These are phyloP conservation scores for Chymomyza caudatula DNA, from an alignment of 2,888 invertebrate species.

Conservation along the genomic window DNA sequence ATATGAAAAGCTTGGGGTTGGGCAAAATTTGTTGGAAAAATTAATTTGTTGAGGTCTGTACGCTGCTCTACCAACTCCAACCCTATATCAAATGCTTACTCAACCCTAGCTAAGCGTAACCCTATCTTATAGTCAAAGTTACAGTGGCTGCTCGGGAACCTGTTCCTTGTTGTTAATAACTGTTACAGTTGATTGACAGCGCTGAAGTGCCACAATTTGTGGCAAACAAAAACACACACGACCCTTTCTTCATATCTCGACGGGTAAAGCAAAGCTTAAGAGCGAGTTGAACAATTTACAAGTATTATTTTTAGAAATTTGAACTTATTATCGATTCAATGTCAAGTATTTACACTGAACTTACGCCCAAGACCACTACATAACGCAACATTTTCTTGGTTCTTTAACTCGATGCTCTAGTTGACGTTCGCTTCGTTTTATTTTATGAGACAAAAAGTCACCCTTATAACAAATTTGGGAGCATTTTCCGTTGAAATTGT, in stretches of 20 bases:
- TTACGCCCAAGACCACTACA: too few relatives aligned
- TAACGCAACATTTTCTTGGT: not conserved
- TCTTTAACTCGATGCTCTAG: constrained; percentile 2
- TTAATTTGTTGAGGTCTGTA: not conserved
- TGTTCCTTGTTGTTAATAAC: not conserved
- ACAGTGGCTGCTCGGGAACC: too few relatives aligned
- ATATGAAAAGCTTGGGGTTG: not conserved
- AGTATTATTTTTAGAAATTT: constrained; percentile 46
- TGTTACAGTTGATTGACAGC: too few relatives aligned
- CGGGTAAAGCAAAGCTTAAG: constrained; percentile 1
- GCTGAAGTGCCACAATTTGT: not conserved
- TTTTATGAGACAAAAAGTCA: constrained; percentile 33
- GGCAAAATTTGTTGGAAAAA: not conserved
- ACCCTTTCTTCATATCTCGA: not conserved
- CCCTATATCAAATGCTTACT: not conserved
- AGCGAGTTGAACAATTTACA: constrained; percentile 20
- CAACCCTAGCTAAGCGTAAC: constrained; percentile 15
- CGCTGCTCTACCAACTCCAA: not conserved
- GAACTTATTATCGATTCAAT: constrained; percentile 66
- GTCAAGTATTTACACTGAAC: constrained; percentile 61
- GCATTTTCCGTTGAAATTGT: constrained; percentile 28
- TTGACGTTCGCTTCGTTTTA: constrained; percentile 14
- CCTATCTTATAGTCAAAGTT: constrained; percentile 37
- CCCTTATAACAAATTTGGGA: constrained; percentile 29
- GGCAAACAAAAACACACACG: not conserved